Conservation (phyloP, 2,113 vertebrate species). For the Hydrochoerus hydrochaeris region DNA sequence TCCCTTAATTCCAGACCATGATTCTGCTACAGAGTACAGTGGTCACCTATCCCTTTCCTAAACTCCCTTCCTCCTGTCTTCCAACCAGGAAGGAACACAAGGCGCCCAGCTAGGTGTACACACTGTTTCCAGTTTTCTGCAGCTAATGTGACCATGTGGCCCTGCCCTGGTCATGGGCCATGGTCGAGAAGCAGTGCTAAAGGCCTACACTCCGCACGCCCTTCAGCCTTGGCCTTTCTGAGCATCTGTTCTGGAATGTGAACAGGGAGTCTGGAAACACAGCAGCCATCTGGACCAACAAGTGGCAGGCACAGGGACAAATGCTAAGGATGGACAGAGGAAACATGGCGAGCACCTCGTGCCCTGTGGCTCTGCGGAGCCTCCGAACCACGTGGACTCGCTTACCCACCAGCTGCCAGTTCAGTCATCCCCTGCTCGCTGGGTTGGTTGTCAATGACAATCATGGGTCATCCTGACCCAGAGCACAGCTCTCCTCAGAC, state of each 20-base stretch:
- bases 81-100: background rate
- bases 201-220: rapidly evolving
- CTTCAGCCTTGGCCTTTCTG: background rate
- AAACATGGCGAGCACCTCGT: too few relatives aligned
- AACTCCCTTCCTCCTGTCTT: background rate
- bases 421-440: background rate
- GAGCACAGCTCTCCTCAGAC: background rate
- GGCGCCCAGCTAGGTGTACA: too few relatives aligned
- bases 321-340: background rate
- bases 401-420: too few relatives aligned
- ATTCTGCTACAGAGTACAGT: background rate
- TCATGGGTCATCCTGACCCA: background rate
- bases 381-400: rapidly evolving
- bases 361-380: too few relatives aligned
- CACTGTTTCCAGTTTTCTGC: background rate
- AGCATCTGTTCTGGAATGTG: background rate
- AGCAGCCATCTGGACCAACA: background rate
- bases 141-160: background rate
- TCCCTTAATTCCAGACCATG: background rate
- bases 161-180: rapidly evolving
- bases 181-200: background rate
- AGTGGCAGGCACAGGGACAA: background rate
- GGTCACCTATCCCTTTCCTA: background rate
- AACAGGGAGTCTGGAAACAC: background rate
- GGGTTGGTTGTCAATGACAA: background rate